These are phyloP conservation scores for Tachypleus tridentatus DNA, from an alignment of 1,140 invertebrate species.

Conservation along the genomic window DNA sequence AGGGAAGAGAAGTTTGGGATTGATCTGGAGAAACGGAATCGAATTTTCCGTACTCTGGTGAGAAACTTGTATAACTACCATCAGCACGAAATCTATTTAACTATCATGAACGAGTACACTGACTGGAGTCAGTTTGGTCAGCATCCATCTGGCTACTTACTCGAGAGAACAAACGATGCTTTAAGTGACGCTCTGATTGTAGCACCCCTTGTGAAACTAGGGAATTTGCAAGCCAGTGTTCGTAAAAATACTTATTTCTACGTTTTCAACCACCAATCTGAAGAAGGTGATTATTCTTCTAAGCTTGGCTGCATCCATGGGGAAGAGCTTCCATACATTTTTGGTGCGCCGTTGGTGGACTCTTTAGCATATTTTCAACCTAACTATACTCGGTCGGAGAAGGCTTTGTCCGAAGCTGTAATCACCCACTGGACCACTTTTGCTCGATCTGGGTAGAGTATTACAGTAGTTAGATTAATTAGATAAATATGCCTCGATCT, in stretches of 20 bases:
- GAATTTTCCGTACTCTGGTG: conserved; percentile 79
- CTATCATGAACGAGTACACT: conserved; percentile 92
- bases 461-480: no score
- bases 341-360: conserved; percentile 65
- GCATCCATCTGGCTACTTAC: conserved; percentile 75
- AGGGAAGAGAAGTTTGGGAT: conserved; percentile 87
- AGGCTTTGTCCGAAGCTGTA: conserved; percentile 74
- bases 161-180: conserved; percentile 85
- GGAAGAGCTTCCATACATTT: conserved; percentile 80
- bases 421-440: conserved; percentile 94
- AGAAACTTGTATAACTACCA: conserved; percentile 45
- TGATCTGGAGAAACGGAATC: conserved; percentile 72
- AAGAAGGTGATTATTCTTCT: conserved; percentile 53
- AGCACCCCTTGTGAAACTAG: conserved; percentile 79
- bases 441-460: conserved; percentile 71
- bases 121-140: conserved; percentile 88
- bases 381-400: conserved; percentile 82
- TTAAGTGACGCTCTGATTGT: conserved; percentile 86
- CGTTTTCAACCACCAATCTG: conserved; percentile 66
- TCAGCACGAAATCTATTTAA: conserved; percentile 70
- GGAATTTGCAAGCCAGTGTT: conserved; percentile 68
- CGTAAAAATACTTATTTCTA: conserved; percentile 71
- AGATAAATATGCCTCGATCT: no score
- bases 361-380: conserved; percentile 61
- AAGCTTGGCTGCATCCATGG: conserved; percentile 68